Evolutionary conservation across 2,113 vertebrate species (phyloP).

Genomic region (Delphinapterus leucas): DNA sequence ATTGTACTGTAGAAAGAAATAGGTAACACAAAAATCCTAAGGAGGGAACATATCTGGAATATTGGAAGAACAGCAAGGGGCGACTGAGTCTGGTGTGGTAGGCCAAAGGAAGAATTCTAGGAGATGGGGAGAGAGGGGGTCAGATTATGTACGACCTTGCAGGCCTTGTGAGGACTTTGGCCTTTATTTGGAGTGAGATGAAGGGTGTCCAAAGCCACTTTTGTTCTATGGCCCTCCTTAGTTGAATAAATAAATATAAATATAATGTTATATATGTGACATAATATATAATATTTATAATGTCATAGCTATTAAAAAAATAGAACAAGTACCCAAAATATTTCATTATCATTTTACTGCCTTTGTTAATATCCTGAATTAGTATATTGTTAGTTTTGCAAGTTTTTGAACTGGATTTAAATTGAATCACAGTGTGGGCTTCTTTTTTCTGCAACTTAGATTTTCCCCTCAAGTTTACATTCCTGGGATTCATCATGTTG

Average conservation of each 20-base stretch:
- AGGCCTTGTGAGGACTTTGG: neutral
- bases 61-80: neutral
- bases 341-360: neutral
- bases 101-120: neutral
- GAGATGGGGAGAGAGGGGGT: neutral
- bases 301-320: neutral
- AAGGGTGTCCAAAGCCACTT: neutral
- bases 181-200: neutral
- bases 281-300: neutral
- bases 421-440: neutral
- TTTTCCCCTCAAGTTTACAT: neutral
- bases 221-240: neutral
- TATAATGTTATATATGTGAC: neutral
- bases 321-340: neutral
- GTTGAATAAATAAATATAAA: neutral
- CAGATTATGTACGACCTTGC: neutral
- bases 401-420: neutral
- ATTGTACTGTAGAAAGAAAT: neutral
- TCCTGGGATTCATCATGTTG: neutral
- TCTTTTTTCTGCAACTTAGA: neutral
- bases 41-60: neutral
- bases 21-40: neutral
- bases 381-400: neutral
- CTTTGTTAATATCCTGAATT: neutral
- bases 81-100: neutral